Conservation (phyloP, 2,113 vertebrate species). For the Piprites chloris region DNA sequence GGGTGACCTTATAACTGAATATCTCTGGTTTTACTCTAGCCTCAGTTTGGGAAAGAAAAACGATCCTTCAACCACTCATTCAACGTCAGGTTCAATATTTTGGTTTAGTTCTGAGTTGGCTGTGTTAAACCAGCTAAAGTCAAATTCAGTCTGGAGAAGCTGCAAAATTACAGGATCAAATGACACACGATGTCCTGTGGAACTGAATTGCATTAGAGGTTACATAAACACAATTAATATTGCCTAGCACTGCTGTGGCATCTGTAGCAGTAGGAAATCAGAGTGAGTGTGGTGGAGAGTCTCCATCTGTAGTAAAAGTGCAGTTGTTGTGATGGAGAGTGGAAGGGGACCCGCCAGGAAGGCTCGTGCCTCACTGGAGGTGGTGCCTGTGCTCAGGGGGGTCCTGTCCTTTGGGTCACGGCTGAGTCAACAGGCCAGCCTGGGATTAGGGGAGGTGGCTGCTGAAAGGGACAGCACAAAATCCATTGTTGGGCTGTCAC, state of each 20-base stretch:
- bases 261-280: background rate
- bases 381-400: background rate
- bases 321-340: background rate
- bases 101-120: slow-evolving; percentile 10
- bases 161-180: slow-evolving; percentile 21
- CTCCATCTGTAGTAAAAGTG: background rate
- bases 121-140: slow-evolving; percentile 15
- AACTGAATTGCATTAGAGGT: background rate
- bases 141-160: slow-evolving; percentile 15
- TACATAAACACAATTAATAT: slow-evolving; percentile 7
- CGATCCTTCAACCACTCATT: background rate
- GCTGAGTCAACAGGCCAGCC: background rate
- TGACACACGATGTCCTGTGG: background rate
- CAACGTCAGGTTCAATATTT: slow-evolving; percentile 25
- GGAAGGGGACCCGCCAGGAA: background rate
- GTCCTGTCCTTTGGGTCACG: background rate
- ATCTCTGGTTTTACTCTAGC: background rate
- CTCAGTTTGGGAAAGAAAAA: background rate
- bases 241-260: background rate
- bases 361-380: background rate
- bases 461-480: background rate
- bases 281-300: background rate
- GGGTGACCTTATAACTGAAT: background rate
- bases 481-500: background rate
- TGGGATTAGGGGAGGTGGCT: background rate